Base-by-base conservation (phyloP, 2,888 invertebrate genomes). In the Eupithecia vulgata region DNA sequence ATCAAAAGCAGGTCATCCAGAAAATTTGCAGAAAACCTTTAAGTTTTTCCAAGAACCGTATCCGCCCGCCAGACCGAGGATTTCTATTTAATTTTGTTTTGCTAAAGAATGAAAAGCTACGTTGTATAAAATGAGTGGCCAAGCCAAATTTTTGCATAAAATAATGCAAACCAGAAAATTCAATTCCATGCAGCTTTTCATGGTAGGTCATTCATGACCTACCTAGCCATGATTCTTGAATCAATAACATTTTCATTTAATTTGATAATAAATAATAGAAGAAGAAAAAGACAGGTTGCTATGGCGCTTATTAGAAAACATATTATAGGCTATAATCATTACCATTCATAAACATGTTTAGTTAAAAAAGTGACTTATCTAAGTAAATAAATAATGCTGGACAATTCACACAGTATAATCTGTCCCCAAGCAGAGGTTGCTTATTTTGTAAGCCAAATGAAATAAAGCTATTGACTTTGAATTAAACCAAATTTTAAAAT, bases 1-100 rank as follows among this genome's bases (percentile, higher is more conserved):
- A 64, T 66, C 25, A 21, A 42, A 66, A 42, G 66, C 40, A 66
- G 21, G 66, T 30, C 66, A 42, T 13, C 42, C 66, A 42, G 66
- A 66, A 66, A 66, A 66, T 40, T 45, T 66, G 45, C 37, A 62
- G 8, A 37, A 62, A 62, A 62, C 35, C 35, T 64, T 61, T 1
- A 61, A 37, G 34, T 21, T 64, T 35, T 17, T 64, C 64, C 64
- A 37, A 37, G 64, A n/a, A 34, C 61, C 61, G 61, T 37, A 64
- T 64, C 64, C 13, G n/a, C n/a, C 25, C 57, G 57, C 57, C 25
- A 3, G 57, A 57, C 13, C 8, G 34, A 34, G 17, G 15, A 34
- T 61, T 61, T 17, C 61, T 34, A 61, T 61, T 61, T 61, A 61
- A 57, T 61, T 61, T 61, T 61, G 37, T 66, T 21, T 21, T 40